Base-by-base conservation (phyloP, 1,140 invertebrate species). In the Episyrphus balteatus region DNA sequence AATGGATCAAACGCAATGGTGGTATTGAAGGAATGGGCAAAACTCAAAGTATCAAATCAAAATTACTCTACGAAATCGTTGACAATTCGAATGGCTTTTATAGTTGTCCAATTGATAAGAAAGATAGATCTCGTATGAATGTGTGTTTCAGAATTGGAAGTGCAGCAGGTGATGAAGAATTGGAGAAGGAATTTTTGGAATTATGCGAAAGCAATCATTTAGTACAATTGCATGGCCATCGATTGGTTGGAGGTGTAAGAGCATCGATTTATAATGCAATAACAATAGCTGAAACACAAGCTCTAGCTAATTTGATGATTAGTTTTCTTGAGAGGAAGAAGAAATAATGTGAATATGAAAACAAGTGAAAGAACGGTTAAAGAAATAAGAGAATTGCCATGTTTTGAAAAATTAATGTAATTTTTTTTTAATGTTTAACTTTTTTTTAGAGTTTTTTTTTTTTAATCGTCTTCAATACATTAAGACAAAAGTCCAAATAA, bases 261-360 rank as follows among this genome's bases (percentile, higher is more conserved):
- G 90, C 82, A n/a, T 94, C 92, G 1, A 71, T 94, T 1, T 97
- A 95, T 70, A 97, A 97, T 62, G 92, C 92, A 1, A 76, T 95
- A 1, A 81, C 82, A 5, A 50, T 88, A 5, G 75, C 84, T 34
- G 88, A 96, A 63, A 79, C 81, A 0, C 56, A 82, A 57, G 62
- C 61, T 44, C 70, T 98, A 46, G 81, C 75, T 1, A 70, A 77
- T 14, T 95, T 88, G 53, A 92, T 97, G 90, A 80, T 78, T 54
- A 75, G 80, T 13, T 95, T 94, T 53, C 70, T 71, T 46, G 54
- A 30, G 34, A 10, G 10, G 5, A 36, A 36, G 21, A 26, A 26
- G 8, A 26, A 26, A 5, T 5, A 26, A 26, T 5, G 8, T 26
- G 21, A 26, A 26, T 26, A 26, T 8, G 21, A 26, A 26, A 26